Evolutionary conservation across 2,113 vertebrate species (phyloP).

Genomic region (Plecotus auritus): DNA sequence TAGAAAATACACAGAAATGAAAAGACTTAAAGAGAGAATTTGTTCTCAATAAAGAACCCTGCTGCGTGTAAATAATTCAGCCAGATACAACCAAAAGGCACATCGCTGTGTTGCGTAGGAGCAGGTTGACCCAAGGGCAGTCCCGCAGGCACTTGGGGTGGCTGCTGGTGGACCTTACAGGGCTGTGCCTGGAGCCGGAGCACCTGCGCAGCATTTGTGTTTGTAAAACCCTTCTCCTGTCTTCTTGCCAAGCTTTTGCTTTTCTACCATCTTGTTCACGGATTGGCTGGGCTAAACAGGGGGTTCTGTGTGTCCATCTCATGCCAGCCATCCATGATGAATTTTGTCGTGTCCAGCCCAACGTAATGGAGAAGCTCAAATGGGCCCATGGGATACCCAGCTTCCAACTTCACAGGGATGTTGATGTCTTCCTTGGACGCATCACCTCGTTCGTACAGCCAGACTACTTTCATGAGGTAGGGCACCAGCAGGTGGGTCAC

Average conservation of each 20-base stretch:
- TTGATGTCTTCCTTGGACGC: too few relatives aligned
- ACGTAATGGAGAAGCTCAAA: too few relatives aligned
- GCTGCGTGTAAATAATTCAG: constrained; percentile 48
- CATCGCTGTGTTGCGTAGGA: not conserved
- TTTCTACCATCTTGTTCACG: constrained; percentile 90
- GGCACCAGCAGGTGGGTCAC: too few relatives aligned
- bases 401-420: too few relatives aligned
- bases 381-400: too few relatives aligned
- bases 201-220: constrained; percentile 82
- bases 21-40: constrained; percentile 47
- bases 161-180: not conserved
- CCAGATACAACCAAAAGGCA: constrained; percentile 39
- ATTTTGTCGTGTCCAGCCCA: too few relatives aligned
- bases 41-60: constrained; percentile 33
- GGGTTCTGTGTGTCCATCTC: constrained; percentile 85
- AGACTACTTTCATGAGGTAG: too few relatives aligned
- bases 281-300: constrained; percentile 84
- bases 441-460: too few relatives aligned
- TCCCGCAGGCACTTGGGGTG: not conserved
- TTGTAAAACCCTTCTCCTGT: constrained; percentile 96
- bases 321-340: constrained; percentile 78
- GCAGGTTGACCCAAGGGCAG: constrained; percentile 28
- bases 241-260: constrained; percentile 71
- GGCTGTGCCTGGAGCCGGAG: not conserved
- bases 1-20: constrained; percentile 54